These are phyloP conservation scores for Spodoptera exigua DNA, from an alignment of 2,888 invertebrate genomes.

Conservation along the genomic window DNA sequence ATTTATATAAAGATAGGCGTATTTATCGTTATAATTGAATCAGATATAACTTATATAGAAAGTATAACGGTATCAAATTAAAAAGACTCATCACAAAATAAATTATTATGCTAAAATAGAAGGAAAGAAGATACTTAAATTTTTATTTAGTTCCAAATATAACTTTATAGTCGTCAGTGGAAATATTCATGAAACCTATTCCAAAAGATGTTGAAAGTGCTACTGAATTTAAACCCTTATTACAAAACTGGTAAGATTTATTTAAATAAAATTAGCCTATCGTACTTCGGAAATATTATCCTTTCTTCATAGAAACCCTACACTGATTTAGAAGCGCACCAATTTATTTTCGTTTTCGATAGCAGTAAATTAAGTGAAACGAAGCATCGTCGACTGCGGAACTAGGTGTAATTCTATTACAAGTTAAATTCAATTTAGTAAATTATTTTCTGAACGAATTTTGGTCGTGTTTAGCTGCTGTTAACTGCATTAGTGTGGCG, in stretches of 20 bases:
- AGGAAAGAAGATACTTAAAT: too few relatives aligned
- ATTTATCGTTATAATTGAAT: too few relatives aligned
- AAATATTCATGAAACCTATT: too few relatives aligned
- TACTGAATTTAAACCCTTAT: too few relatives aligned
- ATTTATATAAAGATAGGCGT: too few relatives aligned
- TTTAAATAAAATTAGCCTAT: constrained; percentile 15
- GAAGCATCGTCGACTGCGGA: constrained; percentile 38
- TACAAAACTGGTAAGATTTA: constrained; percentile 16
- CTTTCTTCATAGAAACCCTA: constrained; percentile 19
- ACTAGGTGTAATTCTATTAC: constrained; percentile 57
- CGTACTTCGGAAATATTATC: constrained; percentile 9
- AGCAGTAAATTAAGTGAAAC: constrained; percentile 52
- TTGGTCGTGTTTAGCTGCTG: constrained; percentile 44
- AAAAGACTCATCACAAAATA: too few relatives aligned
- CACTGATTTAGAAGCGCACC: constrained; percentile 57
- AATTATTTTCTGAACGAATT: constrained; percentile 62
- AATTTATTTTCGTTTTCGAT: constrained; percentile 56
- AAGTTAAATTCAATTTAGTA: constrained; percentile 56
- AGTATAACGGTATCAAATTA: too few relatives aligned
- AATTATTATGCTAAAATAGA: too few relatives aligned
- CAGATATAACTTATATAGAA: too few relatives aligned
- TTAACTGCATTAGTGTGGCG: constrained; percentile 35
- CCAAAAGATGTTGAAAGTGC: too few relatives aligned
- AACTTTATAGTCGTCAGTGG: too few relatives aligned
- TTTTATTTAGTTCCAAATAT: too few relatives aligned